A percentile compares a stretch with the other conserved stretches of the same genome.
Conservation (phyloP, 2,797 vertebrate species). For the Helicolenus hilgendorfi region DNA sequence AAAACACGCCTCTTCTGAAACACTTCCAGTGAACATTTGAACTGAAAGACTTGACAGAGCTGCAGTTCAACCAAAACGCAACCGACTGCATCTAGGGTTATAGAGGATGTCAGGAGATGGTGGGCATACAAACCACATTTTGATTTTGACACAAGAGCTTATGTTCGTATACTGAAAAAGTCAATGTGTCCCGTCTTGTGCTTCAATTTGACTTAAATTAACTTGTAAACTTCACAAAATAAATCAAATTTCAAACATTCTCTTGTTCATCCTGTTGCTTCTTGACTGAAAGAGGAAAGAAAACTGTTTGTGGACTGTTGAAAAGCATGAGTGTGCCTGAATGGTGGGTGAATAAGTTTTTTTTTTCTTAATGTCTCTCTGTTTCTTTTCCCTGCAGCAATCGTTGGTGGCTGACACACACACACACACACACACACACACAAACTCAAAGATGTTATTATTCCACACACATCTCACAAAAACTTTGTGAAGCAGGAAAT, state of each 20-base stretch:
- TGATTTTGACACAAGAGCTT: not conserved
- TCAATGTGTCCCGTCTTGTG: not conserved
- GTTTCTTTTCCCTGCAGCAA: not conserved
- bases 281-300: not conserved
- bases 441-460: conserved; percentile 22
- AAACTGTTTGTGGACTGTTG: not conserved
- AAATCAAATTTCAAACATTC: not conserved
- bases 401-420: not conserved
- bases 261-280: not conserved
- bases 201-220: not conserved
- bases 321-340: not conserved
- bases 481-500: conserved; percentile 75
- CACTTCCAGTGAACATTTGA: not conserved
- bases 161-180: not conserved
- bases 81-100: not conserved
- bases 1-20: not conserved
- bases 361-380: not conserved
- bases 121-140: not conserved
- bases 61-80: not conserved
- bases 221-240: not conserved
- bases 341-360: not conserved
- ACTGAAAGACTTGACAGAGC: not conserved
- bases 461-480: conserved; percentile 44
- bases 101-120: not conserved
- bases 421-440: not conserved